phyloP scores from a whole-genome alignment of 2,113 vertebrate species.

The Planiliza haematocheilus region DNA sequence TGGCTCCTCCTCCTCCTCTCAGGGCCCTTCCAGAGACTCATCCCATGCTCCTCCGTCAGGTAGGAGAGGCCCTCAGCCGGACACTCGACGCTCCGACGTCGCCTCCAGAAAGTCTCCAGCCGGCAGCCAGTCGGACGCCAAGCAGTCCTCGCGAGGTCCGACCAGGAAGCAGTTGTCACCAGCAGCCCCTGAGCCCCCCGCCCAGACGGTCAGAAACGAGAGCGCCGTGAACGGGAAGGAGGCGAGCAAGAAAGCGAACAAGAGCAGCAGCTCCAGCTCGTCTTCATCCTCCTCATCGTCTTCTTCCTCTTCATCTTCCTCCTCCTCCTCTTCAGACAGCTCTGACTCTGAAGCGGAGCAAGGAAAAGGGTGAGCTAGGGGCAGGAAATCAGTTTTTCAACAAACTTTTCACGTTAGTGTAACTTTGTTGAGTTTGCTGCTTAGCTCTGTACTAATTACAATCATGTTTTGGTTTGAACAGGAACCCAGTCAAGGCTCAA shows the following conservation, averaged over 20 bases:
- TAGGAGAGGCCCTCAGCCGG: slow-evolving; percentile 6
- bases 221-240: slow-evolving; percentile 70
- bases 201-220: slow-evolving; percentile 21
- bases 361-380: slow-evolving; percentile 71
- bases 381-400: too few relatives aligned
- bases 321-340: slow-evolving; percentile 83
- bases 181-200: fast-evolving
- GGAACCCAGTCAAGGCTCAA: slow-evolving; percentile 42
- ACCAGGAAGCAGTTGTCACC: slow-evolving; percentile 47
- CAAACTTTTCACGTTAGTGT: too few relatives aligned
- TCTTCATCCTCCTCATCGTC: slow-evolving; percentile 76
- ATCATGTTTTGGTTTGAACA: slow-evolving; percentile 17
- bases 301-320: slow-evolving; percentile 73
- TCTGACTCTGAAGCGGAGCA: slow-evolving; percentile 82
- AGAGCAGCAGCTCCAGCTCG: slow-evolving; percentile 78
- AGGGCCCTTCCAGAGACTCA: slow-evolving; percentile 49
- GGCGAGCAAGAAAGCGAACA: slow-evolving; percentile 44
- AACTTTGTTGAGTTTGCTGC: too few relatives aligned
- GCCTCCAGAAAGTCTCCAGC: slow-evolving; percentile 40
- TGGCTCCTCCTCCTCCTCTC: slow-evolving; percentile 40
- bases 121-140: slow-evolving; percentile 55
- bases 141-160: not conserved
- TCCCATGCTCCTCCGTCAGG: slow-evolving; percentile 18
- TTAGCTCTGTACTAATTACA: not conserved
- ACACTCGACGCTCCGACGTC: not conserved